These are phyloP conservation scores for Murina feae DNA, from an alignment of 2,113 vertebrate genomes.

Conservation along the genomic window DNA sequence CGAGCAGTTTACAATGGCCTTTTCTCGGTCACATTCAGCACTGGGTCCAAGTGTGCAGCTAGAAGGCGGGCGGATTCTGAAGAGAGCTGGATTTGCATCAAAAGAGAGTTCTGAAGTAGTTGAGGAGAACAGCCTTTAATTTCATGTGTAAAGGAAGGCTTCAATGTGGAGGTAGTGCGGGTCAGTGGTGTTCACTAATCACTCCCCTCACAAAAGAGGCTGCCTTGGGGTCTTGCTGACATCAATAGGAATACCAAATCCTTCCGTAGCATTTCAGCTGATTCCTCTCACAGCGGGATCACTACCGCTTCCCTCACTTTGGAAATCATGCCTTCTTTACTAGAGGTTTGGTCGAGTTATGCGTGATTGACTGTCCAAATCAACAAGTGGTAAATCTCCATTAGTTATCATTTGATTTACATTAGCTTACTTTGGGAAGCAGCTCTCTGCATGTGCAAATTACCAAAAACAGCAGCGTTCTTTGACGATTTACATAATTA, in stretches of 20 bases:
- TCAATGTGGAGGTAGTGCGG: constrained; percentile 65
- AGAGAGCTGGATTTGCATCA: constrained; percentile 10
- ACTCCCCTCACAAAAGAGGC: constrained; percentile 66
- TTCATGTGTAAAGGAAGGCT: constrained; percentile 62
- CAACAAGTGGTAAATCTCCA: constrained; percentile 72
- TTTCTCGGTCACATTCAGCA: constrained; percentile 46
- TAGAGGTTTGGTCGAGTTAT: constrained; percentile 67
- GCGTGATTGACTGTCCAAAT: constrained; percentile 70
- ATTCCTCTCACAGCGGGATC: constrained; percentile 78
- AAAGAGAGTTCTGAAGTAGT: constrained; percentile 43
- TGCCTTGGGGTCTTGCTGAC: constrained; percentile 72
- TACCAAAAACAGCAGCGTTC: constrained; percentile 66
- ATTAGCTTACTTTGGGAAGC: constrained; percentile 73
- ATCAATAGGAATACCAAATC: constrained; percentile 78
- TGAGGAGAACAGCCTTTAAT: constrained; percentile 44
- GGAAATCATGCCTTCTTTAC: constrained; percentile 67
- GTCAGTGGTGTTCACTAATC: constrained; percentile 75
- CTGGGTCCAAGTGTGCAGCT: neutral
- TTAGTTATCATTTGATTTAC: constrained; percentile 76
- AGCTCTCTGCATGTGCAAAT: constrained; percentile 66
- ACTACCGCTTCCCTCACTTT: constrained; percentile 72
- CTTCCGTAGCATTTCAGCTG: constrained; percentile 70
- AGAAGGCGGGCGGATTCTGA: constrained; percentile 8
- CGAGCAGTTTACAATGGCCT: constrained; percentile 38
- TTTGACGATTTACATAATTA: constrained; percentile 72